Evolutionary conservation across 2,113 vertebrate genomes (phyloP), one percentile per base, ranked within the genome.

Genomic region (Grantiella picta): DNA sequence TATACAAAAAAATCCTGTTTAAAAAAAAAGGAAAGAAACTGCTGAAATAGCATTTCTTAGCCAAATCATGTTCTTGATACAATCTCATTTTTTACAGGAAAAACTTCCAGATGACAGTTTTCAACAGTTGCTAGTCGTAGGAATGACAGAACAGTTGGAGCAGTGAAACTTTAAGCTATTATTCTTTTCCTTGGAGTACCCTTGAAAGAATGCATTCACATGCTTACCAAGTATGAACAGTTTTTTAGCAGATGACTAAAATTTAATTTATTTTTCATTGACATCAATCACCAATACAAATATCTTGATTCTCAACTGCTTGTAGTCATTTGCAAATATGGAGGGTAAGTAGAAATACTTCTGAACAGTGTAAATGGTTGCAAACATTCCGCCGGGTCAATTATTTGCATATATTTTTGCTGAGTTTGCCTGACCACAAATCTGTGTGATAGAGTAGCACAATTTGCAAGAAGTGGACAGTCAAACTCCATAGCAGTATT

Each of bases 111-210:
- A 78, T 91, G 60, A 86, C 60, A 71, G 21, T 94, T 91, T 95
- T 78, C 60, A 89, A 17, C n/a, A 63, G 61, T 92, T 81, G 36
- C 42, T 65, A 35, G n/a, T 15, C 86, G 22, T 57, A 84, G 40
- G 44, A 79, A 96, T 83, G 77, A 84, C 79, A 84, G 86, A 91
- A 89, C 56, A 91, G 64, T 75, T 79, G 64, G 61, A 95, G 57
- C 64, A 95, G 64, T 49, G 86, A 91, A 91, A 53, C 45, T 89
- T 94, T 84, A 79, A 94, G 56, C 81, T 64, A 71, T 71, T 80
- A 75, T 69, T 84, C 36, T 92, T 95, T 95, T 92, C 60, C 52
- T 93, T 12, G 2, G 40, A 64, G 69, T 68, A 79, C 60, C 77
- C 83, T 92, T 94, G 83, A 75, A 94, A 87, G 57, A 82, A 56